These are phyloP conservation scores for Sebastolobus altivelis DNA, from an alignment of 2,797 vertebrate species.

Conservation along the genomic window DNA sequence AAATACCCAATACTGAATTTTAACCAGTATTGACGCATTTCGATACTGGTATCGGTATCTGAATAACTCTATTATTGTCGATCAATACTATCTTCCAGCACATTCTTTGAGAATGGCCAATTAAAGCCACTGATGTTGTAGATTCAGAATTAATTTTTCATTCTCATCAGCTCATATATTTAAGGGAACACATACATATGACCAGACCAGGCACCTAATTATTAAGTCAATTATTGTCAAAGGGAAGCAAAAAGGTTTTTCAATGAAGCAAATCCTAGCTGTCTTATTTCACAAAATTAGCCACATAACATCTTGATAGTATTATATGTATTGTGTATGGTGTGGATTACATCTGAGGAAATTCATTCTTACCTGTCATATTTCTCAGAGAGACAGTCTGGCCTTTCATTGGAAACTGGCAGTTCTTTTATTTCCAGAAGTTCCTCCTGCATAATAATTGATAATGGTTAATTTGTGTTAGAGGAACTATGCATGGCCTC, in stretches of 20 bases:
- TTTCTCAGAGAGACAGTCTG: constrained; percentile 95
- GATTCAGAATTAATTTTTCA: not conserved
- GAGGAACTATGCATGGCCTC: not conserved
- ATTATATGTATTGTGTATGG: too few relatives aligned
- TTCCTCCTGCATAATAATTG: constrained; percentile 87
- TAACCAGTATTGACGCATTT: too few relatives aligned
- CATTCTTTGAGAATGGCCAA: not conserved
- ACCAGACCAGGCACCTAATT: not conserved
- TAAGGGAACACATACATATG: not conserved
- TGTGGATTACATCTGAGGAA: not conserved
- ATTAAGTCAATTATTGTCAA: not conserved
- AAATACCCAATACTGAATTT: too few relatives aligned
- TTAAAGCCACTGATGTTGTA: not conserved
- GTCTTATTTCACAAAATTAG: not conserved
- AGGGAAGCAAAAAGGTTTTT: not conserved
- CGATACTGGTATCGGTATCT: accelerated
- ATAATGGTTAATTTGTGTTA: not conserved
- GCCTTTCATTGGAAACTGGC: constrained; percentile 94
- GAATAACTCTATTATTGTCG: too few relatives aligned
- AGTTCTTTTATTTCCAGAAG: constrained; percentile 96
- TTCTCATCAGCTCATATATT: not conserved
- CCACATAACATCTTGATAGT: not conserved
- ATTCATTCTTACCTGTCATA: constrained; percentile 93
- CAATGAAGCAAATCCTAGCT: too few relatives aligned
- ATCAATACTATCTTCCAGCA: not conserved